Percentiles rank a stretch among this genome's conserved stretches.
These are phyloP conservation scores for Cyclophora punctaria DNA, from an alignment of 2,888 invertebrate species.

Conservation along the genomic window DNA sequence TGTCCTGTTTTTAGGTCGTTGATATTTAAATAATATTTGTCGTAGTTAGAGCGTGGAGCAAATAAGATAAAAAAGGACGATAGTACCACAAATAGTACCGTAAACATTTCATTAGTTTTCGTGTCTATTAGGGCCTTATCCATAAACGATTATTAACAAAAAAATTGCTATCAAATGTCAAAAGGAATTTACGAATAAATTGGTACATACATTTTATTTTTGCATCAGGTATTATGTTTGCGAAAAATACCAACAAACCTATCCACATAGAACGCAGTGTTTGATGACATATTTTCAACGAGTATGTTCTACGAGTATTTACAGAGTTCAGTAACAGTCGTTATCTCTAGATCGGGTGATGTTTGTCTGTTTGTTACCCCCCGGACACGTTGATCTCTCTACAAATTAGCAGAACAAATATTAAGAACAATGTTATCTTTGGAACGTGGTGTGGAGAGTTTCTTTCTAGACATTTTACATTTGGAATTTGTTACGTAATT, in stretches of 20 bases:
- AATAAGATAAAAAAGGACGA: too few species aligned
- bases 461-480: too few species aligned
- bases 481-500: too few species aligned
- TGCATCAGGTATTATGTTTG: neutral
- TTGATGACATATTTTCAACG: neutral
- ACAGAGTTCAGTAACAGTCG: conserved; percentile 5
- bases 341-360: conserved; percentile 3
- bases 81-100: too few species aligned
- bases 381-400: conserved; percentile 15
- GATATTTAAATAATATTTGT: too few species aligned
- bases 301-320: neutral
- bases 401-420: conserved; percentile 9
- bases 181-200: too few species aligned
- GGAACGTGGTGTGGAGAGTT: neutral
- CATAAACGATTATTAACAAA: too few species aligned
- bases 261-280: neutral
- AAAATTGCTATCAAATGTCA: too few species aligned
- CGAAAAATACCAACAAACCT: neutral
- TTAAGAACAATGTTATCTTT: neutral
- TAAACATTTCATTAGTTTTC: too few species aligned
- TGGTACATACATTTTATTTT: neutral
- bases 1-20: too few species aligned
- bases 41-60: too few species aligned
- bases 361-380: conserved; percentile 12
- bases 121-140: too few species aligned